Conservation (phyloP, 2,797 vertebrate genomes). For the Micropoecilia bifurca region DNA sequence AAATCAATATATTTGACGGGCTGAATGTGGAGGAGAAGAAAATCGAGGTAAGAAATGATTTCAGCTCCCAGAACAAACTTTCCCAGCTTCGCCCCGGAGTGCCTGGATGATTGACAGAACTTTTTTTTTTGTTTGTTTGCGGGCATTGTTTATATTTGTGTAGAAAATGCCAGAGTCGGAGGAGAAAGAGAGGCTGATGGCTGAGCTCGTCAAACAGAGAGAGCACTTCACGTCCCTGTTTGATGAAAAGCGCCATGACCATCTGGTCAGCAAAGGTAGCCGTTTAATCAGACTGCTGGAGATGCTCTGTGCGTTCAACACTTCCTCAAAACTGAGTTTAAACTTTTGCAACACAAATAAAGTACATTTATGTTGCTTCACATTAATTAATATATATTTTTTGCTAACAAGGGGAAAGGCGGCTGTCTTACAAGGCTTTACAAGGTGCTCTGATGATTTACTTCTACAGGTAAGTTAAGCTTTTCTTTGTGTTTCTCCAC, state of each 20-base stretch:
- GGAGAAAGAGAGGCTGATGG: slow-evolving; percentile 88
- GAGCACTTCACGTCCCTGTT: slow-evolving; percentile 90
- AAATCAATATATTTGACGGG: slow-evolving; percentile 88
- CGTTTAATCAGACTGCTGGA: slow-evolving; percentile 3
- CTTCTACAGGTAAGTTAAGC: slow-evolving; percentile 90
- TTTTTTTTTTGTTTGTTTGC: slow-evolving; percentile 35
- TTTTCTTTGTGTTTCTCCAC: slow-evolving; percentile 2
- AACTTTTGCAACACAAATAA: neutral
- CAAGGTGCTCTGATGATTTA: slow-evolving; percentile 97
- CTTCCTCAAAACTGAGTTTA: neutral
- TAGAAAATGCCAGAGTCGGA: slow-evolving; percentile 85
- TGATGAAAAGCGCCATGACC: slow-evolving; percentile 92
- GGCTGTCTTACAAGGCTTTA: slow-evolving; percentile 93
- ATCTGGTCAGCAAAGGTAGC: slow-evolving; percentile 93
- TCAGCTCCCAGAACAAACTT: slow-evolving; percentile 34
- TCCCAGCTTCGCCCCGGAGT: slow-evolving; percentile 23
- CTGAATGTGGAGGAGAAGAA: slow-evolving; percentile 85
- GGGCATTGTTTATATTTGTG: slow-evolving; percentile 9
- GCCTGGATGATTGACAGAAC: slow-evolving; percentile 43
- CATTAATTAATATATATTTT: slow-evolving; percentile 1
- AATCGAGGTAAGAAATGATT: slow-evolving; percentile 83
- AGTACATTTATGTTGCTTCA: accelerated
- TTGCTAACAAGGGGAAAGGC: slow-evolving; percentile 87
- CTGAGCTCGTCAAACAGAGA: slow-evolving; percentile 87
- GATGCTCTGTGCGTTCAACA: slow-evolving; percentile 6